These are phyloP conservation scores for Periophthalmus modestus DNA, from an alignment of 2,113 vertebrate genomes.

Conservation along the genomic window DNA sequence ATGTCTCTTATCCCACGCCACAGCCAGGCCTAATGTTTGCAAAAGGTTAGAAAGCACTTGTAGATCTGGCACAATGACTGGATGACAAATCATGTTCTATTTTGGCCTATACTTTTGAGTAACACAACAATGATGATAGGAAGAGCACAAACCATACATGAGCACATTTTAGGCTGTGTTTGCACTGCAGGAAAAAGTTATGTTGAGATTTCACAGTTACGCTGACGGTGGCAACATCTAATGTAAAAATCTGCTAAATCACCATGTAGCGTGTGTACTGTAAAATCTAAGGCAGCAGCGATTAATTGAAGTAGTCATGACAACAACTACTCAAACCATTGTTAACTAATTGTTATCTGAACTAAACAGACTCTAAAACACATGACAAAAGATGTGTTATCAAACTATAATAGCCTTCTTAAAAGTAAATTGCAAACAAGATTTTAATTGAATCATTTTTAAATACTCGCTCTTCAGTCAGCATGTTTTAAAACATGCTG, in stretches of 20 bases:
- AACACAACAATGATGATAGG: background rate
- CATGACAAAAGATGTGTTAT: too few relatives aligned
- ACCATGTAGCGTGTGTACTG: background rate
- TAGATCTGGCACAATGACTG: conserved; percentile 9
- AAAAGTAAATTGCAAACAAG: too few relatives aligned
- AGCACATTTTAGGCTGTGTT: conserved; percentile 12
- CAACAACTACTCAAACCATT: too few relatives aligned
- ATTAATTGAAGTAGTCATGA: too few relatives aligned
- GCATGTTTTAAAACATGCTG: too few relatives aligned
- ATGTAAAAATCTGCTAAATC: background rate
- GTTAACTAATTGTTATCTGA: too few relatives aligned
- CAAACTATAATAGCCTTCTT: too few relatives aligned
- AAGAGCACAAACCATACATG: too few relatives aligned
- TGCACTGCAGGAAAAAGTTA: background rate
- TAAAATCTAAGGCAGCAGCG: too few relatives aligned
- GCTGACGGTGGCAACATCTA: background rate
- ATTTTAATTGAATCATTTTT: too few relatives aligned
- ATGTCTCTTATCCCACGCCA: background rate
- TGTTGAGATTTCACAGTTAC: background rate
- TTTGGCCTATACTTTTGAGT: background rate
- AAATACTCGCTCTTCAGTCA: too few relatives aligned
- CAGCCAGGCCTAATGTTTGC: background rate
- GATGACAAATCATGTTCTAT: background rate
- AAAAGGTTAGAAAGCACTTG: background rate
- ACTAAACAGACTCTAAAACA: too few relatives aligned